Evolutionary conservation across 1,140 invertebrate species (phyloP), one percentile per base, ranked within the genome.

Genomic region (Theocolax elegans): DNA sequence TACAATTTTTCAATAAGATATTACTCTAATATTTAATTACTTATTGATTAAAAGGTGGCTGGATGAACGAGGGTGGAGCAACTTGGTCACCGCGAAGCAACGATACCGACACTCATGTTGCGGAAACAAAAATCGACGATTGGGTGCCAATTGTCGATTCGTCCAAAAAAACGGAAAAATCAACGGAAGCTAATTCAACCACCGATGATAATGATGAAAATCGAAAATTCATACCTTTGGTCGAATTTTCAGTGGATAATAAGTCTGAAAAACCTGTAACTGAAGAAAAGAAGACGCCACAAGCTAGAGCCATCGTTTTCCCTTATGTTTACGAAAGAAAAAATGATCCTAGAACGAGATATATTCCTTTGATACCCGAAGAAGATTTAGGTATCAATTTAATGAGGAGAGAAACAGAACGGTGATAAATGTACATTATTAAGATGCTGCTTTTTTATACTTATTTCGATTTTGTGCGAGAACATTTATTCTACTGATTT

Each of bases 311-410:
- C 6, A 78, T 84, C 56, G 74, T 83, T 7, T 85, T 85, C 51
- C 84, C 85, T 0, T 85, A 85, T 44, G 79, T 79, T 2, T 85
- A 85, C 44, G 84, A 85, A 31, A 77, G 77, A 6, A 81, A 80
- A 49, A 84, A 77, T 12, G 83, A 86, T 71, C 82, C 80, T 3
- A 77, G 79, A 40, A 85, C 83, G 4, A 82, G 82, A 38, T 86
- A 86, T 48, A 86, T 86, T 71, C 85, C 85, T 27, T 46, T 86
- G 23, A 77, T 84, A 27, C 80, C 83, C 0, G 79, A 81, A 23
- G 84, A 86, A 38, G 85, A 86, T 38, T 66, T 80, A 7, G 75
- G 67, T 71, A 73, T 72, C 1, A 3, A 2, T 1, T 25, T 0
- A n/a, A 25, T 15, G 38, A 54, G 6, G 59, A 63, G 13, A 46